phyloP scores from a whole-genome alignment of 1,140 invertebrate species.

The Anastrepha obliqua region DNA sequence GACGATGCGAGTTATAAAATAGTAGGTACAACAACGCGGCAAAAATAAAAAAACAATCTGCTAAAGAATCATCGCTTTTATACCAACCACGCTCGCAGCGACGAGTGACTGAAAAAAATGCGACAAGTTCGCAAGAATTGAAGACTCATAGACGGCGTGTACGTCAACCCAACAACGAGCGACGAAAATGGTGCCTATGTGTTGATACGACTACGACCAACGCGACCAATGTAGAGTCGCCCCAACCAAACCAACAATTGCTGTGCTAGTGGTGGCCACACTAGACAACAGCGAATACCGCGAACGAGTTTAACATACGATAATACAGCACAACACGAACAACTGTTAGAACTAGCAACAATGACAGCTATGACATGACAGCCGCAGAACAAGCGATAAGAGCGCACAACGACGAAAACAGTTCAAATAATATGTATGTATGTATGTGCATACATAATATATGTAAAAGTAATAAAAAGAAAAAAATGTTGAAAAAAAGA shows the following conservation, averaged over 20 bases:
- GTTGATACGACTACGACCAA: not conserved
- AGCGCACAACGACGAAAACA: not conserved
- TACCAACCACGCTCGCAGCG: not conserved
- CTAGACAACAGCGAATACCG: too few relatives aligned
- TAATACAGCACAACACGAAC: slow-evolving; percentile 14
- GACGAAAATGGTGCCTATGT: not conserved
- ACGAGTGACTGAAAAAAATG: not conserved
- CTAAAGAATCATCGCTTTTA: not conserved
- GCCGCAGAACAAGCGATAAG: slow-evolving; percentile 5
- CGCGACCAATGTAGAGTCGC: too few relatives aligned
- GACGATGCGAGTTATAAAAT: not conserved
- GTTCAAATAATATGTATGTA: not conserved
- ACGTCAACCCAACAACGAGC: not conserved
- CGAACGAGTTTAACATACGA: slow-evolving; percentile 44
- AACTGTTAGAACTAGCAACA: slow-evolving; percentile 31
- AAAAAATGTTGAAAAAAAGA: not conserved
- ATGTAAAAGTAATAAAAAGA: not conserved
- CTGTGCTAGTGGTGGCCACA: too few relatives aligned
- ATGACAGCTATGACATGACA: slow-evolving; percentile 26
- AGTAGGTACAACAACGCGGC: not conserved
- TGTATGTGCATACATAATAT: not conserved
- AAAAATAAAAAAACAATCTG: not conserved
- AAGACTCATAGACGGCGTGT: slow-evolving; percentile 5
- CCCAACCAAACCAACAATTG: too few relatives aligned
- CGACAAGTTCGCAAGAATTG: slow-evolving; percentile 3